phyloP scores from a whole-genome alignment of 2,888 invertebrate genomes.

The Lasioglossum figueresi region DNA sequence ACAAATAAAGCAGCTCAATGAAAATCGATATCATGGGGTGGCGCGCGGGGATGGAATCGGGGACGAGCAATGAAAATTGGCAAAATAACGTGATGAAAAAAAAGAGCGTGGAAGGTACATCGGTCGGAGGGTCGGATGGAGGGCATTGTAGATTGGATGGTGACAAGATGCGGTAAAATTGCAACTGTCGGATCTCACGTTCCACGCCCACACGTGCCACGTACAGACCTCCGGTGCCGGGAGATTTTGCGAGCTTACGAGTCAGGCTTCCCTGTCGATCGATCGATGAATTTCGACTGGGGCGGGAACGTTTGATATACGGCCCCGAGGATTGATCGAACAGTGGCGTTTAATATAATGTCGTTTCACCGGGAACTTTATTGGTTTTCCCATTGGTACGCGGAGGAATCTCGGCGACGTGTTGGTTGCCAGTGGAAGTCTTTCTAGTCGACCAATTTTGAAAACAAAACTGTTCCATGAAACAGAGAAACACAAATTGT shows the following conservation, averaged over 20 bases:
- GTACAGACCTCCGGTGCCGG: slow-evolving; percentile 39
- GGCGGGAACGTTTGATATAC: slow-evolving; percentile 38
- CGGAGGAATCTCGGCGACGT: not conserved
- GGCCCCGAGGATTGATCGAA: slow-evolving; percentile 36
- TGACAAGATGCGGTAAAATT: slow-evolving; percentile 69
- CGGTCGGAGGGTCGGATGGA: slow-evolving; percentile 13
- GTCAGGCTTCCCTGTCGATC: slow-evolving; percentile 32
- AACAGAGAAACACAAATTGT: not conserved
- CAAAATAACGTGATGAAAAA: slow-evolving; percentile 36
- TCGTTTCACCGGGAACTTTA: slow-evolving; percentile 33
- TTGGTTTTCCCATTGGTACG: slow-evolving; percentile 18
- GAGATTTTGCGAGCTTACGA: slow-evolving; percentile 54
- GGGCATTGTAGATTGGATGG: slow-evolving; percentile 52
- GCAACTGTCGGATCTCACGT: slow-evolving; percentile 69
- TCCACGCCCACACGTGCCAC: slow-evolving; percentile 52
- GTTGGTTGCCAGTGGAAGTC: not conserved
- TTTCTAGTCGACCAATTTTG: not conserved
- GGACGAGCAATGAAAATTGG: slow-evolving; percentile 25
- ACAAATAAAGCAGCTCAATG: slow-evolving; percentile 14
- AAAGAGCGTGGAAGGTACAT: not conserved
- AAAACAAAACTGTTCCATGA: not conserved
- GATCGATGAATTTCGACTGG: slow-evolving; percentile 47
- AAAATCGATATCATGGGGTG: slow-evolving; percentile 11
- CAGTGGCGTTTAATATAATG: slow-evolving; percentile 46
- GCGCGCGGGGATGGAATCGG: not conserved